Conservation (phyloP, 2,797 vertebrate species). For the Mus minutoides region DNA sequence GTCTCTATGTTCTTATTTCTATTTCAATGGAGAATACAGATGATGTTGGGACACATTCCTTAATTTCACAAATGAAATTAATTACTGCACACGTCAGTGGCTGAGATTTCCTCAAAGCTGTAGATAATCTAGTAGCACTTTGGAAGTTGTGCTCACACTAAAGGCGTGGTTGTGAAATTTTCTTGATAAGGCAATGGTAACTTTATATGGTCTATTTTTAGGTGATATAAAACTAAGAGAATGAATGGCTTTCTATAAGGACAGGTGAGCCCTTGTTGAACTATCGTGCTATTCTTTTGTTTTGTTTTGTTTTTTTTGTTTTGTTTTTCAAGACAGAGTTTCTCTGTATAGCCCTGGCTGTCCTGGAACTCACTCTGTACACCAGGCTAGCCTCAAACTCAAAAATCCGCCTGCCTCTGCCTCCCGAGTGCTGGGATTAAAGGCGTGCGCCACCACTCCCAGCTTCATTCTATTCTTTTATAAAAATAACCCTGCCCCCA, state of each 20-base stretch:
- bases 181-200: slow-evolving; percentile 2
- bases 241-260: slow-evolving; percentile 24
- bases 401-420: no score
- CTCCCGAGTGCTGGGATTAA: no score
- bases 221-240: not conserved
- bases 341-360: no score
- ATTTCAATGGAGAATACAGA: not conserved
- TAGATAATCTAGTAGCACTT: slow-evolving; percentile 11
- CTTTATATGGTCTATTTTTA: not conserved
- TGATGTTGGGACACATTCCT: not conserved
- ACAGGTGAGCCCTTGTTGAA: not conserved
- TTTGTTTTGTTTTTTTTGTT: no score
- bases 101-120: slow-evolving; percentile 15
- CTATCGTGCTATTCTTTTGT: not conserved
- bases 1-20: not conserved
- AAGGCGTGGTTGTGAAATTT: not conserved
- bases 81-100: not conserved
- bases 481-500: not conserved
- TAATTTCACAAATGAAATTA: slow-evolving; percentile 18
- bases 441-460: no score
- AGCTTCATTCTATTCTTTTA: not conserved
- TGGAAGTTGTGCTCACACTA: not conserved
- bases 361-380: no score
- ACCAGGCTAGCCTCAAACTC: no score
- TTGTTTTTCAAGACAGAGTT: no score